These are phyloP conservation scores for Drosophila pseudotalamancana DNA, from an alignment of 2,888 invertebrate species.

Conservation along the genomic window DNA sequence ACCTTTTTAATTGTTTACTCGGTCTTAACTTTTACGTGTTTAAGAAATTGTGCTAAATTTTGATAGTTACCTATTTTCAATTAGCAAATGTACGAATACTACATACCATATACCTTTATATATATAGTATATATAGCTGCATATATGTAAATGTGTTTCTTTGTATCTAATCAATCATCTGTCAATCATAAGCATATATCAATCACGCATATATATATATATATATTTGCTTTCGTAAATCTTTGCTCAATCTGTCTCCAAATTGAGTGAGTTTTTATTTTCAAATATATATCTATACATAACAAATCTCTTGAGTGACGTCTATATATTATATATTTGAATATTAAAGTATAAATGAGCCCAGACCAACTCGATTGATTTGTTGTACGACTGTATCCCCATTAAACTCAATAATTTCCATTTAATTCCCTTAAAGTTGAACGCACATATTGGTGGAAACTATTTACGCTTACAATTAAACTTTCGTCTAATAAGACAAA, in stretches of 20 bases:
- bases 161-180: conserved; percentile 7
- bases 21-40: conserved; percentile 42
- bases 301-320: conserved; percentile 77
- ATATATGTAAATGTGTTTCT: conserved; percentile 36
- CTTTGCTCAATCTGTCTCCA: conserved; percentile 61
- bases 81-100: conserved; percentile 38
- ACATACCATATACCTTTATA: conserved; percentile 16
- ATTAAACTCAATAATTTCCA: conserved; percentile 12
- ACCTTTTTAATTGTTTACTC: conserved; percentile 59
- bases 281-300: conserved; percentile 6
- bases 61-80: conserved; percentile 59
- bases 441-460: conserved; percentile 65
- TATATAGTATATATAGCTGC: conserved; percentile 25
- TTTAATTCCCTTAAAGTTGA: conserved; percentile 22
- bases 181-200: background rate
- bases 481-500: conserved; percentile 32
- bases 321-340: conserved; percentile 75
- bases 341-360: conserved; percentile 77
- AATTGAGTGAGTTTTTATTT: conserved; percentile 55
- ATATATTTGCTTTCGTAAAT: conserved; percentile 46
- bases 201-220: conserved; percentile 11
- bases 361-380: conserved; percentile 80
- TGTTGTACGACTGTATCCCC: conserved; percentile 50
- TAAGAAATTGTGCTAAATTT: conserved; percentile 76
- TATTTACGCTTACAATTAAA: conserved; percentile 68